phyloP scores from a whole-genome alignment of 2,113 vertebrate genomes.

The Baryphthengus martii region DNA sequence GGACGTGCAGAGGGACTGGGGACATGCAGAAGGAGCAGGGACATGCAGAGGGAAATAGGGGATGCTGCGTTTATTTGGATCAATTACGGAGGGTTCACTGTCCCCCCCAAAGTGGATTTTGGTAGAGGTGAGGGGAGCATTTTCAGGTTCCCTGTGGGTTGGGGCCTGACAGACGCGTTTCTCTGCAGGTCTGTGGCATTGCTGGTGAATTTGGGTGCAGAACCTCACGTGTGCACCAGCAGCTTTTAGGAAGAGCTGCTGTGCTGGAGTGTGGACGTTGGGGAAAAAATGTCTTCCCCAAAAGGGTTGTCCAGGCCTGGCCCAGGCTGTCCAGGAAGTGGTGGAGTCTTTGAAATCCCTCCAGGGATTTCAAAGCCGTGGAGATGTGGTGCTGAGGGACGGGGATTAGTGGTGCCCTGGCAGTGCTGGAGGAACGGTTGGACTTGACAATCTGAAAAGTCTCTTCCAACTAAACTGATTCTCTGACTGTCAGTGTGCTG shows the following conservation, averaged over 20 bases:
- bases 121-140: background rate
- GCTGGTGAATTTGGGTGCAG: background rate
- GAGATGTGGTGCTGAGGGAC: background rate
- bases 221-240: rapidly evolving
- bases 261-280: background rate
- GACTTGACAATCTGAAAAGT: background rate
- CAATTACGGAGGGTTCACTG: background rate
- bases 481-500: no score
- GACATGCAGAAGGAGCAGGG: background rate
- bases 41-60: background rate
- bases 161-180: background rate
- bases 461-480: background rate
- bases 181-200: background rate
- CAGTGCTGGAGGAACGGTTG: background rate
- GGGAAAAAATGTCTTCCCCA: background rate
- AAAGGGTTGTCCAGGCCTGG: background rate
- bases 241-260: background rate
- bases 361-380: background rate
- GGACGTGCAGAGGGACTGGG: background rate
- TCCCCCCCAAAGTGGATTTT: background rate
- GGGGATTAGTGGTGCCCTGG: background rate
- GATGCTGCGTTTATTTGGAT: background rate
- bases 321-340: background rate
- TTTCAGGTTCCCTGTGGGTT: background rate
- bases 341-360: background rate